Percentiles rank a stretch among this genome's conserved stretches.
phyloP scores from a whole-genome alignment of 2,797 vertebrate species.

The Telmatherina bonti region DNA sequence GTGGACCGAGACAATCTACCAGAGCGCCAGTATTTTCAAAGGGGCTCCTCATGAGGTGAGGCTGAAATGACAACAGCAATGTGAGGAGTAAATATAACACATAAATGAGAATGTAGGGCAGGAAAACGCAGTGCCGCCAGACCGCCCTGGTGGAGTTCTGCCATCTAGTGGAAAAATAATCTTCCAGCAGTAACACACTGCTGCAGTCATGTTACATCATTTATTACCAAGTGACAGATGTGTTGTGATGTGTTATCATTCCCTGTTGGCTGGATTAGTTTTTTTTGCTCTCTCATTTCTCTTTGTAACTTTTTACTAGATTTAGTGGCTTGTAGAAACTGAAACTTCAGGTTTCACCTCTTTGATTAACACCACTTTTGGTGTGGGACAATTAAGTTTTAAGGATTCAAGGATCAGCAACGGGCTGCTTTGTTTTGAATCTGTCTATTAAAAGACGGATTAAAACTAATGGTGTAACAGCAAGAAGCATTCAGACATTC shows the following conservation, averaged over 20 bases:
- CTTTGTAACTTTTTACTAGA: not conserved
- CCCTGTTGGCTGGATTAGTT: constrained; percentile 8
- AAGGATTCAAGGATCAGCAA: no score
- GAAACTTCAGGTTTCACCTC: not conserved
- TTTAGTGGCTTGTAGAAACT: not conserved
- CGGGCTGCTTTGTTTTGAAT: no score
- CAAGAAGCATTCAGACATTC: no score
- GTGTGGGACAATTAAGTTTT: no score
- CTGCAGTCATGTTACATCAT: constrained; percentile 22
- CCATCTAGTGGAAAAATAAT: constrained; percentile 67
- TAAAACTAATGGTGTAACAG: no score
- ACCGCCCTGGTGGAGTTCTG: constrained; percentile 11
- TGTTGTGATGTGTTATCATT: constrained; percentile 6
- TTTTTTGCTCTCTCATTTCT: not conserved
- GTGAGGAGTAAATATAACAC: not conserved
- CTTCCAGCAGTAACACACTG: constrained; percentile 10
- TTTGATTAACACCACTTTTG: no score
- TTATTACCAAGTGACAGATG: not conserved
- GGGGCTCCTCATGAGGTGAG: constrained; percentile 95
- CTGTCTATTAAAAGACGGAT: no score
- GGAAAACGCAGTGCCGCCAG: not conserved
- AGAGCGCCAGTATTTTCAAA: constrained; percentile 97
- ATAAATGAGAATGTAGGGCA: constrained; percentile 31
- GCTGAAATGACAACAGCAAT: not conserved
- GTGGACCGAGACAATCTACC: constrained; percentile 98